These are phyloP conservation scores for Cyanoderma ruficeps DNA, from an alignment of 2,113 vertebrate genomes.

Conservation along the genomic window DNA sequence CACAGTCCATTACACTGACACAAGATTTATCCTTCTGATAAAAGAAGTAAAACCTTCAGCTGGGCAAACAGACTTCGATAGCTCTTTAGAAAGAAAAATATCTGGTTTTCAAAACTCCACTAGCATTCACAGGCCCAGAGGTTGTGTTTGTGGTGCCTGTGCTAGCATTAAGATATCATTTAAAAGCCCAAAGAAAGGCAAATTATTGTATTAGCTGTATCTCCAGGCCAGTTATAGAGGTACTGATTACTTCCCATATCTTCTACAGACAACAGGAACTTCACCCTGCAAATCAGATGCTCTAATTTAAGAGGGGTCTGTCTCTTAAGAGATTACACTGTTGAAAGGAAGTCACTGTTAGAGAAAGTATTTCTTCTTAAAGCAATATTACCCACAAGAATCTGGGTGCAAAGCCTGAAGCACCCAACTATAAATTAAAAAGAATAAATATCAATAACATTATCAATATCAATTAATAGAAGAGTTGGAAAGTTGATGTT, in stretches of 20 bases:
- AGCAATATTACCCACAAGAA: not conserved
- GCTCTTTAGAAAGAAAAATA: not conserved
- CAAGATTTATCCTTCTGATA: slow-evolving; percentile 42
- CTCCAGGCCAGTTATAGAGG: not conserved
- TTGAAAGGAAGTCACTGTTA: not conserved
- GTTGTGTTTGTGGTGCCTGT: not conserved
- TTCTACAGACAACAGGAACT: slow-evolving; percentile 1
- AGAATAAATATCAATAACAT: not conserved
- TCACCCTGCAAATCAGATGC: not conserved
- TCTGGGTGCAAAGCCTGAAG: not conserved
- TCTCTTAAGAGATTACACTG: not conserved
- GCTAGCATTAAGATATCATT: not conserved
- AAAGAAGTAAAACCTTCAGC: slow-evolving; percentile 26
- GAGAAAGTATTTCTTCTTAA: not conserved
- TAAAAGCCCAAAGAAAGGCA: slow-evolving; percentile 18
- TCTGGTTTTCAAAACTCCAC: not conserved
- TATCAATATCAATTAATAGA: not conserved
- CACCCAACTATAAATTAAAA: not conserved
- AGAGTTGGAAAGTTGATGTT: not conserved
- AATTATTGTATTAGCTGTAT: slow-evolving; percentile 13
- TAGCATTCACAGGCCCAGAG: not conserved
- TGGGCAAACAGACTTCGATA: not conserved
- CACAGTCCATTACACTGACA: slow-evolving; percentile 49
- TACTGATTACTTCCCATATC: not conserved
- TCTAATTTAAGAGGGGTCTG: not conserved